Evolutionary conservation across 2,113 vertebrate genomes (phyloP), one percentile per base, ranked within the genome.

Genomic region (Sinocyclocheilus grahami): DNA sequence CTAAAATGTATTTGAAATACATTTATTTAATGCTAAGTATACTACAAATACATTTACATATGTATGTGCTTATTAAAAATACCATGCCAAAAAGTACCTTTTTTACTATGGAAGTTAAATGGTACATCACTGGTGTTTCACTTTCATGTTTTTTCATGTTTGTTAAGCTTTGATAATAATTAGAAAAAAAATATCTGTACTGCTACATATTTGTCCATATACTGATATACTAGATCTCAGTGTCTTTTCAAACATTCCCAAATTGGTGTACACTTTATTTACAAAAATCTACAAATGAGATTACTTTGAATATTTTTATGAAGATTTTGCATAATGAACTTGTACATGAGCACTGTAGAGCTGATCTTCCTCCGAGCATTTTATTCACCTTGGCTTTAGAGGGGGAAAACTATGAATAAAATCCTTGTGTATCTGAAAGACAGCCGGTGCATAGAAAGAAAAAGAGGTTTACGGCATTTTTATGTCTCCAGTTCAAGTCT

Each of bases 301-400:
- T 24, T 2, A 39, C 55, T 37, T 37, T 60, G 33, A 62, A 62
- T 79, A 78, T 33, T 20, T 78, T 3, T 79, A 0, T 79, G 20
- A 79, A 79, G 53, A 5, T 33, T 33, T 69, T 83, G 3, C 24
- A 62, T 22, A 39, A 16, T 39, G 58, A 80, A 37, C 33, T 75
- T 5, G 22, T 55, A 37, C 82, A 27, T 20, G 13, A 72, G 39
- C n/a, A 11, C n/a, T 5, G 30, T 65, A 10, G 9, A 46, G 16
- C 8, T 63, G 9, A 62, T 12, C 1, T 69, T 71, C 14, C 39
- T 77, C 89, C 48, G 87, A 87, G 55, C 55, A 60, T 8, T 60
- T 60, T 22, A 22, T 60, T 60, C 80, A 48, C 20, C 83, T 89
- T 39, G 11, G 55, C 10, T 39, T 58, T 62, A 4, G 1, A 58